phyloP scores from a whole-genome alignment of 2,888 invertebrate species.

The Synanthedon andrenaeformis region DNA sequence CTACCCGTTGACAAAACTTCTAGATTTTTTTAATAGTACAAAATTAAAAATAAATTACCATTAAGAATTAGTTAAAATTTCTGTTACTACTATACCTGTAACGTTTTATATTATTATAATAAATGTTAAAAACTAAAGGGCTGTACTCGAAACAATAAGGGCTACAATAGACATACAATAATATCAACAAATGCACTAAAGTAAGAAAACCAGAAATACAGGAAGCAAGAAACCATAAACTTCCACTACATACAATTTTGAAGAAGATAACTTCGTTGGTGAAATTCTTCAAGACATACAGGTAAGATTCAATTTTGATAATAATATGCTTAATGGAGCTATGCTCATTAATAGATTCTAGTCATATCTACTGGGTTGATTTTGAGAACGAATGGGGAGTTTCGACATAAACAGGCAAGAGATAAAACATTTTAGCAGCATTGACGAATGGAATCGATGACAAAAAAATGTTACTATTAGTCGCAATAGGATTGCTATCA shows the following conservation, averaged over 20 bases:
- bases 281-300: neutral
- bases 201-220: conserved; percentile 5
- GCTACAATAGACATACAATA: conserved; percentile 41
- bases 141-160: conserved; percentile 28
- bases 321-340: too few relatives aligned
- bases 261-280: neutral
- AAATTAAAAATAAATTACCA: conserved; percentile 65
- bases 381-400: too few relatives aligned
- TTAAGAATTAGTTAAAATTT: conserved; percentile 66
- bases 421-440: too few relatives aligned
- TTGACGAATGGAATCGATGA: too few relatives aligned
- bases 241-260: neutral
- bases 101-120: conserved; percentile 55
- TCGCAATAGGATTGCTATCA: too few relatives aligned
- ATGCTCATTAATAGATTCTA: too few relatives aligned
- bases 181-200: conserved; percentile 10
- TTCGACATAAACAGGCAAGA: too few relatives aligned
- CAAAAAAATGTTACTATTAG: too few relatives aligned
- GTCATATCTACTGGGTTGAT: too few relatives aligned
- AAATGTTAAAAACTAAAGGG: conserved; percentile 47
- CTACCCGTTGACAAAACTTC: conserved; percentile 64
- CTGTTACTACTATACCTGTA: conserved; percentile 64
- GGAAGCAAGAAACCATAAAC: neutral
- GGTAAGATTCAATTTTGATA: neutral
- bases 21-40: conserved; percentile 70